Base-by-base conservation (phyloP, 2,888 invertebrate species). In the Ganaspis brasiliensis region DNA sequence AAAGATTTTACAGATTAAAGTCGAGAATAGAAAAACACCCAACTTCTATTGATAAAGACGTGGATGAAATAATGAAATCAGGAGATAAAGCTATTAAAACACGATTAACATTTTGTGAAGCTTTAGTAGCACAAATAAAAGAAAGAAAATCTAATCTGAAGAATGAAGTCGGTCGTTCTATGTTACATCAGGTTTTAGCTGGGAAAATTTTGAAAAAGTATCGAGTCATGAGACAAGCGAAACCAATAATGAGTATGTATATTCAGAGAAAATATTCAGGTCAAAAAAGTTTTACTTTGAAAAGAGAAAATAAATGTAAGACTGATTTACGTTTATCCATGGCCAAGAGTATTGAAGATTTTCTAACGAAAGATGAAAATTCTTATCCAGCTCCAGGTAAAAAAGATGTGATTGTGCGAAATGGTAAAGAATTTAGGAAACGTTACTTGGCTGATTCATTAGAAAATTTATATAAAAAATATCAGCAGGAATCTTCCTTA, bases 181-280 rank as follows among this genome's bases (percentile, higher is more conserved):
- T 31, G 2, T 31, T 31, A 31, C 2, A 6, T 31, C 31, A 31
- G 16, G 35, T 57, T 21, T 52, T 75, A 52, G 71, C 72, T 9
- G 72, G 75, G 24, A 75, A 55, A 72, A 61, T 72, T 21, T 9
- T 75, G 8, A 75, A 75, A 61, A 71, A 75, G 21, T 75, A 75
- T 31, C 56, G 61, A 61, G 26, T 75, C n/a, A 45, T 19, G 37
- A 72, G 45, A n/a, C 45, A 75, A 72, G 12, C 52, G 1, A 72
- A 49, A 9, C 21, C n/a, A 8, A 72, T 61, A 35, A 52, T 55
- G 14, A 75, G 71, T 21, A 49, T 35, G 19, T 72, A 75, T 61
- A n/a, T 52, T 31, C 75, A 75, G 31, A 59, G 72, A 52, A 75
- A 75, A 24, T 16, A 75, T 72, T 16, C 14, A 19, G 4, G 4